Base-by-base conservation (phyloP, 2,797 vertebrate genomes). In the Parotocinclus haroldoi region DNA sequence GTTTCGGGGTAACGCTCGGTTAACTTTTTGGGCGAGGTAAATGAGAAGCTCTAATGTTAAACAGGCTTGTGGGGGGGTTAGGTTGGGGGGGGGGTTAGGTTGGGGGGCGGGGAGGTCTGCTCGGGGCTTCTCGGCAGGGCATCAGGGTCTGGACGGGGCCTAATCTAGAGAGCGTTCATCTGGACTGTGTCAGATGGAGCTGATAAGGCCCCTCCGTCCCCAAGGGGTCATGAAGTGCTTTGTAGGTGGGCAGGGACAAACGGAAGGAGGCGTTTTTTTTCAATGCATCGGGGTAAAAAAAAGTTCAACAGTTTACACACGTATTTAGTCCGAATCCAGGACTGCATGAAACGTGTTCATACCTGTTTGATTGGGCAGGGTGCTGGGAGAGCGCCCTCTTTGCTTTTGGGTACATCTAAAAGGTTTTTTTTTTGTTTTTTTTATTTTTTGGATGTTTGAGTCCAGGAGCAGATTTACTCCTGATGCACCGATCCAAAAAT, bases 1-100 rank as follows among this genome's bases (percentile, higher is more conserved):
- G 38, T 66, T 60, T 16, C 14, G 50, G 50, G 57, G 57, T 56
- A 66, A 72, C 61, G 70, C 70, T 72, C 63, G 45, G 58, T 61
- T 66, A 64, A 69, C 50, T 65, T 63, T 83, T 79, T 49, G 49
- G 76, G 81, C 80, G 71, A 66, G 42, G 59, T 63, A 59, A 67
- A 48, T 39, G 54, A 68, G 58, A 7, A 57, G 42, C 39, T 56
- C 18, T 63, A 45, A 50, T 62, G 42, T 62, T 63, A 66, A 67
- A 60, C 68, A 42, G 65, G 51, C 55, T 55, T 56, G 17, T 51
- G 5, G 10, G 45, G 6, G 12, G 51, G 40, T 53, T 65, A 37
- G n/a, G 7, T 42, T 7, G 68, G 57, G 54, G 68, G 10, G 45
- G 6, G 12, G 51, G 40, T 53, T 65, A 37, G n/a, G 7, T 42